Evolutionary conservation across 1,140 invertebrate genomes (phyloP), one percentile per base, ranked within the genome.

Genomic region (Maconellicoccus hirsutus): DNA sequence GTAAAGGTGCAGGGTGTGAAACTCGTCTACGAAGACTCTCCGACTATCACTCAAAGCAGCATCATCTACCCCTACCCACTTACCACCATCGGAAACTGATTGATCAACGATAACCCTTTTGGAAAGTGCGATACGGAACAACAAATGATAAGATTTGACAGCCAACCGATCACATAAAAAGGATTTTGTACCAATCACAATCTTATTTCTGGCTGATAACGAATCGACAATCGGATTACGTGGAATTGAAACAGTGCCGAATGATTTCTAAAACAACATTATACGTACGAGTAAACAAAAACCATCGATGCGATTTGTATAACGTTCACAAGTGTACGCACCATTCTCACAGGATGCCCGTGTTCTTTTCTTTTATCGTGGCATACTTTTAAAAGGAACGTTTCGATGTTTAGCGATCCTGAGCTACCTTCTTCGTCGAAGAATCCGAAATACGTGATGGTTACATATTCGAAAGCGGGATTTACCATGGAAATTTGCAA

Each of bases 321-420:
- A 38, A 38, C 14, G 33, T 38, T 14, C 33, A 7, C 33, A 22
- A 77, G 74, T 26, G 76, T 19, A 79, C 73, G 76, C 77, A 85
- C 84, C 81, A 88, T 86, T 82, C 87, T 86, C 70, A 89, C 84
- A 61, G 92, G 90, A 12, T 90, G 87, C 38, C 90, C 90, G 70
- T 89, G 90, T 78, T 94, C 93, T 83, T 96, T 96, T 72, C 94
- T 84, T 80, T 95, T 95, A 78, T 94, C 95, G 76, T 94, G 90
- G 76, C 89, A 93, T 74, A 95, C 89, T 82, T 95, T 94, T 66
- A 93, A 83, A 23, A 97, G 81, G 59, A 89, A 82, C 12, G 91
- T 90, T 81, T 96, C 93, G 23, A 96, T 90, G 81, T 90, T 90
- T 7, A 93, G 85, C 19, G 81, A 81, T 78, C 86, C 84, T 73